Percentiles rank a stretch among this genome's conserved stretches.
Evolutionary conservation across 2,113 vertebrate genomes (phyloP).

Genomic region (Edolisoma coerulescens): DNA sequence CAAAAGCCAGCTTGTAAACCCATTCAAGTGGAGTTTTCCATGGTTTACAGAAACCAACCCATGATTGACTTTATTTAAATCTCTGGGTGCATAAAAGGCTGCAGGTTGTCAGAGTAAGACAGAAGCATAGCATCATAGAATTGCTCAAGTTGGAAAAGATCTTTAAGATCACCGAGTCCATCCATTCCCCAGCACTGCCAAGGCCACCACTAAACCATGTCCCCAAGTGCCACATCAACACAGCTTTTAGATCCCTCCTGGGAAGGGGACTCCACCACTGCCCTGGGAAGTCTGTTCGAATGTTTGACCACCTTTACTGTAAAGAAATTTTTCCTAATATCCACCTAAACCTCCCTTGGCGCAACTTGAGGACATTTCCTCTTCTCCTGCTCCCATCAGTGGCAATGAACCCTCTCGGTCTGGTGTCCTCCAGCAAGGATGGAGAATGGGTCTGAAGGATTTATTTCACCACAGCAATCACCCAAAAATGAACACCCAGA

Average conservation of each 20-base stretch:
- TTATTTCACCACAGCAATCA: neutral
- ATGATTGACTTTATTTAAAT: neutral
- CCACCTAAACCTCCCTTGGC: neutral
- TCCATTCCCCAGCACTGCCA: neutral
- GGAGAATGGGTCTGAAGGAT: neutral
- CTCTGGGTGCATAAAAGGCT: neutral
- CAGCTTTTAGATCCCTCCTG: neutral
- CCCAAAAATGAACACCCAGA: accelerated
- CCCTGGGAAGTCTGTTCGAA: neutral
- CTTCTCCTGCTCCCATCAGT: neutral
- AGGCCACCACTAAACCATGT: neutral
- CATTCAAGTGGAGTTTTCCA: neutral
- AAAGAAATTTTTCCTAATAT: neutral
- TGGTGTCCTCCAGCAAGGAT: neutral
- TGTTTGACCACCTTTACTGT: neutral
- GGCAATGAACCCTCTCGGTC: neutral
- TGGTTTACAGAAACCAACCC: neutral
- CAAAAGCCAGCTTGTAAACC: constrained; percentile 24
- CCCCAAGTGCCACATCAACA: neutral
- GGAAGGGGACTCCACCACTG: neutral
- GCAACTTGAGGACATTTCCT: neutral
- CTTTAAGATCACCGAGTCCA: neutral
- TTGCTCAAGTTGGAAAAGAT: neutral
- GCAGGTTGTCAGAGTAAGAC: neutral
- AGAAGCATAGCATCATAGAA: neutral